These are phyloP conservation scores for Cariama cristata DNA, from an alignment of 2,113 vertebrate genomes.

Conservation along the genomic window DNA sequence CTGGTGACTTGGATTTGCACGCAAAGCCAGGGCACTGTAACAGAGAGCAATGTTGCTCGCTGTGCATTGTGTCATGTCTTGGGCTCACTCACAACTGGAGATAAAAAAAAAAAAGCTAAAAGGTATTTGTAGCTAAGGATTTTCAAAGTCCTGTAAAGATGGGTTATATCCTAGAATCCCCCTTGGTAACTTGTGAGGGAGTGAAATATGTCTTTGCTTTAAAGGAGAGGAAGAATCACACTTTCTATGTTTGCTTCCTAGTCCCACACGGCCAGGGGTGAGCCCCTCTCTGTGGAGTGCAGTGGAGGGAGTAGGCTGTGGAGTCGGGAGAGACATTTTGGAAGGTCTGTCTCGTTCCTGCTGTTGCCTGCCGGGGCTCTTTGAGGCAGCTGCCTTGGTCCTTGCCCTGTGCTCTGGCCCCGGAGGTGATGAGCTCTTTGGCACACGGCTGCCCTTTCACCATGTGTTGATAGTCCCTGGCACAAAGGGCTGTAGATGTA, in stretches of 20 bases:
- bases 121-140: not conserved
- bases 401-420: not conserved
- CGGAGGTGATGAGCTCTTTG: fast-evolving
- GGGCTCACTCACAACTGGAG: fast-evolving
- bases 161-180: not conserved
- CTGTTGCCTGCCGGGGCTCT: not conserved
- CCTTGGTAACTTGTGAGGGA: not conserved
- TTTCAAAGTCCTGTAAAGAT: not conserved
- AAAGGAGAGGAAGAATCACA: not conserved
- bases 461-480: not conserved
- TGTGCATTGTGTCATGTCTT: fast-evolving
- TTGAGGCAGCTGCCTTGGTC: not conserved
- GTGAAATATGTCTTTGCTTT: fast-evolving
- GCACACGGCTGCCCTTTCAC: not conserved
- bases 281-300: not conserved
- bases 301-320: not conserved
- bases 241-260: not conserved
- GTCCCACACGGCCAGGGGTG: fast-evolving
- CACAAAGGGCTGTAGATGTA: not conserved
- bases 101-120: not conserved
- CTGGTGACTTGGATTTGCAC: fast-evolving
- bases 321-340: not conserved
- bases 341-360: not conserved
- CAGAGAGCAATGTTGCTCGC: fast-evolving
- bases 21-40: fast-evolving